Conservation (phyloP, 2,113 vertebrate genomes). For the Pangasianodon hypophthalmus region DNA sequence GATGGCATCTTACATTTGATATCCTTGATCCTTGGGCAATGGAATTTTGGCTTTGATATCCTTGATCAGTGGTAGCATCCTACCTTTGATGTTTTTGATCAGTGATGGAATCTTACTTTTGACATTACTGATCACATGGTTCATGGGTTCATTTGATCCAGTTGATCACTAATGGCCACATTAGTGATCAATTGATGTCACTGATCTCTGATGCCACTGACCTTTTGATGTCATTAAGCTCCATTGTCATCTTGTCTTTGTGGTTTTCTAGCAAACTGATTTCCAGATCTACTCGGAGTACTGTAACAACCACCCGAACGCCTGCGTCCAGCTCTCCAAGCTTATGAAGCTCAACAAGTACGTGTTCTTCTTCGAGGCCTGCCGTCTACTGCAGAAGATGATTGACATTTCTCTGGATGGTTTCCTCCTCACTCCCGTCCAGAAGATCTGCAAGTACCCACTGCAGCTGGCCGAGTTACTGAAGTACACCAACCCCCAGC, state of each 20-base stretch:
- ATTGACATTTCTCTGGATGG: slow-evolving; percentile 94
- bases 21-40: no score
- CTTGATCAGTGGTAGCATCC: background rate
- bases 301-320: slow-evolving; percentile 96
- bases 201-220: background rate
- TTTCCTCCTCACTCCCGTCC: slow-evolving; percentile 92
- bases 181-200: background rate
- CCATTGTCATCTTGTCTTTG: background rate
- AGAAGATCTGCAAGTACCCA: slow-evolving; percentile 98
- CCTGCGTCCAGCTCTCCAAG: slow-evolving; percentile 88
- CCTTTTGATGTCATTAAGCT: background rate
- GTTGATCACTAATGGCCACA: background rate
- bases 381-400: slow-evolving; percentile 95
- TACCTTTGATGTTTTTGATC: background rate
- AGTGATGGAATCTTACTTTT: background rate
- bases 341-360: slow-evolving; percentile 94
- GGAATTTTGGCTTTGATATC: background rate
- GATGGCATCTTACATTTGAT: background rate
- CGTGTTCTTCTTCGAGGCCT: slow-evolving; percentile 95
- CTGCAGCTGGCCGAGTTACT: slow-evolving; percentile 93
- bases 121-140: background rate
- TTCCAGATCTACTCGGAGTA: slow-evolving; percentile 99
- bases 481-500: slow-evolving; percentile 94
- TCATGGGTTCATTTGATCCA: background rate
- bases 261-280: slow-evolving; percentile 83